Percentiles rank a stretch among this genome's conserved stretches.
Evolutionary conservation across 2,797 vertebrate genomes (phyloP).

Genomic region (Ispidina lecontei): DNA sequence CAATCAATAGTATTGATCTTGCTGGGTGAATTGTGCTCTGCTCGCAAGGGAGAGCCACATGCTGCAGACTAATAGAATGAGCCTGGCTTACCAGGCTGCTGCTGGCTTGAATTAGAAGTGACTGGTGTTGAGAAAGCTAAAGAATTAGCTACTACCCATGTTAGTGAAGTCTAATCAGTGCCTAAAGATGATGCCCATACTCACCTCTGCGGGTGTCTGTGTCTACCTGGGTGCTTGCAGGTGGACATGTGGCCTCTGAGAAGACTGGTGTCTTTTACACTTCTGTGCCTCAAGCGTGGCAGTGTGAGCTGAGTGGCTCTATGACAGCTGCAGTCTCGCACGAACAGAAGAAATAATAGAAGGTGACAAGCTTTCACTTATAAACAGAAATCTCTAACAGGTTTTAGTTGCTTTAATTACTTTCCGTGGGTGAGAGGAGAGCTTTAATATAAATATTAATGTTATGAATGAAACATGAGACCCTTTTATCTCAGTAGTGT

Average conservation of each 20-base stretch:
- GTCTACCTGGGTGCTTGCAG: background rate
- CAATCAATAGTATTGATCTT: conserved; percentile 48
- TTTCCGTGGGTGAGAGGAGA: background rate
- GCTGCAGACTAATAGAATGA: background rate
- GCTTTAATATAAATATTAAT: conserved; percentile 30
- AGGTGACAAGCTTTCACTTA: background rate
- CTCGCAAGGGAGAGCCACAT: background rate
- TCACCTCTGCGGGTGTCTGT: background rate
- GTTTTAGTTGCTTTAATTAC: conserved; percentile 34
- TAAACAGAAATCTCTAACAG: background rate
- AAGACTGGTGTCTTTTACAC: background rate
- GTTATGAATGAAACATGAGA: conserved; percentile 24
- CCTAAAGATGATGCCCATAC: background rate
- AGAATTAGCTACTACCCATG: background rate
- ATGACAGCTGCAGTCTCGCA: background rate
- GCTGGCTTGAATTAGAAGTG: conserved; percentile 3
- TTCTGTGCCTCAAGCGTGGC: background rate
- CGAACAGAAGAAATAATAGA: background rate
- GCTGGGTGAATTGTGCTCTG: background rate
- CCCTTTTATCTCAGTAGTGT: background rate
- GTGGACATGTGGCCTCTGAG: background rate
- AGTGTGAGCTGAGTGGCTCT: background rate
- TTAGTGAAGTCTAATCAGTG: background rate
- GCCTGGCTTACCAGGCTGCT: background rate
- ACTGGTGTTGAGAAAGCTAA: background rate